Evolutionary conservation across 1,140 invertebrate genomes (phyloP).

Genomic region (Liolophura sinensis): DNA sequence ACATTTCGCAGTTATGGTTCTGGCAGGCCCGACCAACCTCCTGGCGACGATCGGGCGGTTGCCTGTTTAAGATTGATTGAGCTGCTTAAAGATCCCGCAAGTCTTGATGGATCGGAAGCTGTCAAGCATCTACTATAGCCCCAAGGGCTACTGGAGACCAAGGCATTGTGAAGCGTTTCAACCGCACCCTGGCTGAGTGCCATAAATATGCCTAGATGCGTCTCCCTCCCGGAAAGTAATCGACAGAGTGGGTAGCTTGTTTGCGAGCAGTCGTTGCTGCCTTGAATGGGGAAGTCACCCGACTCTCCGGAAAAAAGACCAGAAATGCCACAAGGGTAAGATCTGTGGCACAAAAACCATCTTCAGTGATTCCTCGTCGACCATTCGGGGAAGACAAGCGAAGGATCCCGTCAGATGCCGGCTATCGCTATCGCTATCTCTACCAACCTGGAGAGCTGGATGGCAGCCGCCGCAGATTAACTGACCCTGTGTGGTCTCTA

Average conservation of each 20-base stretch:
- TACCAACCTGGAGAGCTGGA: conserved; percentile 26
- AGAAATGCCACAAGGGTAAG: conserved; percentile 15
- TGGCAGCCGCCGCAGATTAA: conserved; percentile 14
- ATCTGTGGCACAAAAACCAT: conserved; percentile 6
- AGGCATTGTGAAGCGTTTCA: conserved; percentile 13
- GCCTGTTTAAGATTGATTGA: no score
- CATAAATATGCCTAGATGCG: conserved; percentile 6
- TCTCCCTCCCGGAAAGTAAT: conserved; percentile 6
- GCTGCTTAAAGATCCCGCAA: no score
- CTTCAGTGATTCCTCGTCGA: neutral
- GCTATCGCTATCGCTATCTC: conserved; percentile 14
- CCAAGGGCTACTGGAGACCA: no score
- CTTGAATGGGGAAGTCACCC: conserved; percentile 16
- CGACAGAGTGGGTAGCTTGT: conserved; percentile 9
- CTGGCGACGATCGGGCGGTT: neutral
- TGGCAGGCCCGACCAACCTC: neutral
- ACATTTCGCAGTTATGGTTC: neutral
- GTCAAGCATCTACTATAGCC: no score
- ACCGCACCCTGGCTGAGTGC: conserved; percentile 14
- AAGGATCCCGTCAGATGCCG: neutral
- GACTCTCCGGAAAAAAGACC: conserved; percentile 17
- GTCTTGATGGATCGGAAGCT: no score
- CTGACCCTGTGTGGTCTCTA: conserved; percentile 22
- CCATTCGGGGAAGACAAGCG: conserved; percentile 9
- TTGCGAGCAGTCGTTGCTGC: conserved; percentile 17